Evolutionary conservation across 2,888 invertebrate genomes (phyloP).

Genomic region (Caenorhabditis uteleia): DNA sequence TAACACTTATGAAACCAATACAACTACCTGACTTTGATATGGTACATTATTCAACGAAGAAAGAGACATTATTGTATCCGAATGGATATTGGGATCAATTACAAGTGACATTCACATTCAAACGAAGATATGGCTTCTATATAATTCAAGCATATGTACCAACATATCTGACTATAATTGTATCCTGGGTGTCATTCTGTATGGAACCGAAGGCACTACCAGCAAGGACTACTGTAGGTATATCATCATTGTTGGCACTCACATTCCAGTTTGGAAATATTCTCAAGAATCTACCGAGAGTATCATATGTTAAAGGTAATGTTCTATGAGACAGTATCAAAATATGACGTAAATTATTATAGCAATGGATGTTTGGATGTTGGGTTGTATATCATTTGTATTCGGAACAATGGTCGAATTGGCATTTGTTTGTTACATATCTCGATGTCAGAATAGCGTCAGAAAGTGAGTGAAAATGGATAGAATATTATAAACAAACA

Average conservation of each 20-base stretch:
- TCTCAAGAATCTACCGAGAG: slow-evolving; percentile 68
- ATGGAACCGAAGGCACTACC: slow-evolving; percentile 70
- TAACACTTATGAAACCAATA: slow-evolving; percentile 68
- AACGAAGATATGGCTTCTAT: slow-evolving; percentile 69
- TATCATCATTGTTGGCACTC: slow-evolving; percentile 67
- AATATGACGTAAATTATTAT: slow-evolving; percentile 6
- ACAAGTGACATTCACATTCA: slow-evolving; percentile 67
- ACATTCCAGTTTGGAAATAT: slow-evolving; percentile 69
- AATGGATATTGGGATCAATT: slow-evolving; percentile 64
- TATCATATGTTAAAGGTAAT: slow-evolving; percentile 66
- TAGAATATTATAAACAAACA: slow-evolving; percentile 6
- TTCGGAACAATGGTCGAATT: slow-evolving; percentile 70
- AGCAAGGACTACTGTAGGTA: slow-evolving; percentile 69
- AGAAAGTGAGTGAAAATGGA: slow-evolving; percentile 38
- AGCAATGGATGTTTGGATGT: slow-evolving; percentile 70
- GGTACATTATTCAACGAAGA: slow-evolving; percentile 61
- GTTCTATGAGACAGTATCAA: background rate
- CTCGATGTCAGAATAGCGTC: slow-evolving; percentile 60
- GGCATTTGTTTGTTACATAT: slow-evolving; percentile 69
- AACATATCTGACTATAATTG: slow-evolving; percentile 67
- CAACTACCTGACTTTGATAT: slow-evolving; percentile 69
- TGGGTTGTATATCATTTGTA: slow-evolving; percentile 68
- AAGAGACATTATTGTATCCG: slow-evolving; percentile 59
- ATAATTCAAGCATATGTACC: slow-evolving; percentile 70
- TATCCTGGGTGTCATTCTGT: slow-evolving; percentile 69